Evolutionary conservation across 2,797 vertebrate species (phyloP).

Genomic region (Danio jaintianensis): DNA sequence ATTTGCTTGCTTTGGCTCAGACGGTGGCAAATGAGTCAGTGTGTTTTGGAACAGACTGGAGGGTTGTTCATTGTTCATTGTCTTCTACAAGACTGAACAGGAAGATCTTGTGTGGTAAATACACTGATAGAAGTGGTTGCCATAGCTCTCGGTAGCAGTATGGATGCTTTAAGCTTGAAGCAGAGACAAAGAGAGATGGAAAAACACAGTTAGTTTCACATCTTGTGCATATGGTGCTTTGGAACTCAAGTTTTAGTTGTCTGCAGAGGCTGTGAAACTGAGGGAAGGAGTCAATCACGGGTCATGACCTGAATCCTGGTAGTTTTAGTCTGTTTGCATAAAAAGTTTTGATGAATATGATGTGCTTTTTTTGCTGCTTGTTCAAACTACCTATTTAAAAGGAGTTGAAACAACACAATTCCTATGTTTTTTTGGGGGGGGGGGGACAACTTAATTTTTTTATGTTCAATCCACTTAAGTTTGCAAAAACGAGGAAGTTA

Average conservation of each 20-base stretch:
- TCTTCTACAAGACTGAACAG: constrained; percentile 36
- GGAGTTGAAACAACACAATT: no score
- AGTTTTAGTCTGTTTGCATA: not conserved
- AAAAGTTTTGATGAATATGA: not conserved
- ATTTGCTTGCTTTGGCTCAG: constrained; percentile 35
- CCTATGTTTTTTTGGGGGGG: no score
- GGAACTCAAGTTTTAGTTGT: constrained; percentile 57
- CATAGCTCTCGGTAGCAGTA: constrained; percentile 67
- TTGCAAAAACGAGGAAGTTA: no score
- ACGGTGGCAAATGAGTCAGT: constrained; percentile 19
- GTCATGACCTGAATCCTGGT: not conserved
- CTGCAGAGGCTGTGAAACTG: constrained; percentile 43
- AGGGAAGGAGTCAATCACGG: not conserved
- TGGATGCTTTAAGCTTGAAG: constrained; percentile 56
- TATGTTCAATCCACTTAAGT: no score
- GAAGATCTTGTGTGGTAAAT: constrained; percentile 24
- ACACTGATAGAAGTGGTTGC: constrained; percentile 52
- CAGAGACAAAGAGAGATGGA: constrained; percentile 9
- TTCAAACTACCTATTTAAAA: no score
- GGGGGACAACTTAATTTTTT: no score
- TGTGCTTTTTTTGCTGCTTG: not conserved
- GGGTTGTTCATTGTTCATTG: constrained; percentile 36
- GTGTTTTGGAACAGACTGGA: constrained; percentile 27
- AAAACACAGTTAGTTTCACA: constrained; percentile 49
- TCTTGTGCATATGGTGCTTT: constrained; percentile 59